phyloP scores from a whole-genome alignment of 2,888 invertebrate species.

The Heliconius erato region DNA sequence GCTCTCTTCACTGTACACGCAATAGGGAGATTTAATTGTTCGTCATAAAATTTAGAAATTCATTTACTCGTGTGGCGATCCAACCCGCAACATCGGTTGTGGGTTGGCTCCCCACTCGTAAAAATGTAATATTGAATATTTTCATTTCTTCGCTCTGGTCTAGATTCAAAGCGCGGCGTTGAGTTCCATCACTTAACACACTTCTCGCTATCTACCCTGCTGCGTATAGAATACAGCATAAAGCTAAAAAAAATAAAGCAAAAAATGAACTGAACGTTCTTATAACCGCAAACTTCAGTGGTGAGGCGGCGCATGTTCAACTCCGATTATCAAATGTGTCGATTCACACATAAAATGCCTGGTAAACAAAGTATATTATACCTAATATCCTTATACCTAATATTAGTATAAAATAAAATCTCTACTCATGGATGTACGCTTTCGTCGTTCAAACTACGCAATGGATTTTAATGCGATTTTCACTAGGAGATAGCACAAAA shows the following conservation, averaged over 20 bases:
- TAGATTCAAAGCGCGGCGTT: too few relatives aligned
- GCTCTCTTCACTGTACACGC: constrained; percentile 67
- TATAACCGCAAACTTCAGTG: neutral
- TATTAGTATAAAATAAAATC: constrained; percentile 3
- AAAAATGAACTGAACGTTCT: neutral
- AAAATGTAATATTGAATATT: too few relatives aligned
- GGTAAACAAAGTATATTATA: too few relatives aligned
- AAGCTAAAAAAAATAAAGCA: neutral
- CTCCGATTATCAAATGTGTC: neutral
- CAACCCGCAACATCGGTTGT: too few relatives aligned
- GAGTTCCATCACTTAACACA: too few relatives aligned
- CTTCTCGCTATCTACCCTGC: too few relatives aligned
- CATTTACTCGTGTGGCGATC: too few relatives aligned
- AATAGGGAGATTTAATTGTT: neutral
- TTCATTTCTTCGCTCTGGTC: too few relatives aligned
- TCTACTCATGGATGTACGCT: neutral
- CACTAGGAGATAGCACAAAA: neutral
- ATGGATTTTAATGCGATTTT: neutral
- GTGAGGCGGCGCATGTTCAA: neutral
- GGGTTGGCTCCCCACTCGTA: too few relatives aligned
- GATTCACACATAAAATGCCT: neutral
- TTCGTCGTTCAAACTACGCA: neutral
- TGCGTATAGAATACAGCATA: too few relatives aligned
- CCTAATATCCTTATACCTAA: neutral
- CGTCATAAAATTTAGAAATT: too few relatives aligned